Evolutionary conservation across 2,888 invertebrate species (phyloP).

Genomic region (Drosophila dives): DNA sequence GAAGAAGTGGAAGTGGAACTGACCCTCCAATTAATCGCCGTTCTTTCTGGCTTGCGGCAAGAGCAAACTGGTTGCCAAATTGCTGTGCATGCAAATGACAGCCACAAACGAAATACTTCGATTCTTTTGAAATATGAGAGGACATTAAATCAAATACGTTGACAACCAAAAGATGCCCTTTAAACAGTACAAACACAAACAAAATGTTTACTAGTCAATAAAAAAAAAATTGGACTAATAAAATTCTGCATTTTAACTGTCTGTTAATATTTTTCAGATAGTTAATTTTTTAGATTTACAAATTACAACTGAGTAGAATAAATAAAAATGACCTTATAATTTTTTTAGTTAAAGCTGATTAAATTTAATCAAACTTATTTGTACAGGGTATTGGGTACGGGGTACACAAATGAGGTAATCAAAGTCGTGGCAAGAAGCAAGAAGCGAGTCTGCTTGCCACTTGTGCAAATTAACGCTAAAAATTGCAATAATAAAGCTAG

Average conservation of each 20-base stretch:
- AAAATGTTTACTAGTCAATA: not conserved
- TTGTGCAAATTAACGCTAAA: constrained; percentile 57
- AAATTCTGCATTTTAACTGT: not conserved
- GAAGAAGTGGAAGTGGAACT: constrained; percentile 15
- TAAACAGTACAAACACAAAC: not conserved
- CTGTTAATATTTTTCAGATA: not conserved
- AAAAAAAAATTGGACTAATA: not conserved
- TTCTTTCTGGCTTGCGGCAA: constrained; percentile 62
- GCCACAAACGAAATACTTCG: constrained; percentile 53
- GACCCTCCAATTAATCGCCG: constrained; percentile 63
- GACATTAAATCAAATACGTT: constrained; percentile 3
- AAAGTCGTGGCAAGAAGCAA: constrained; percentile 38
- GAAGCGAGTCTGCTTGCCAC: constrained; percentile 37
- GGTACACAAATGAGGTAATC: constrained; percentile 11
- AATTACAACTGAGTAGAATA: not conserved
- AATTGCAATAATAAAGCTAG: constrained; percentile 72
- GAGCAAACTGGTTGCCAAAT: constrained; percentile 55
- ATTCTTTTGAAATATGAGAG: constrained; percentile 52
- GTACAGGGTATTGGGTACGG: not conserved
- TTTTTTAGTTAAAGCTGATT: not conserved
- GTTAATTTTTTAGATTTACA: not conserved
- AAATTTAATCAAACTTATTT: not conserved
- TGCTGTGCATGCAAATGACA: constrained; percentile 64
- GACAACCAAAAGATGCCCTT: not conserved
- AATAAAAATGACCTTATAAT: not conserved